Evolutionary conservation across 2,113 vertebrate species (phyloP), one percentile per base, ranked within the genome.

Genomic region (Melanostigma gelatinosum): DNA sequence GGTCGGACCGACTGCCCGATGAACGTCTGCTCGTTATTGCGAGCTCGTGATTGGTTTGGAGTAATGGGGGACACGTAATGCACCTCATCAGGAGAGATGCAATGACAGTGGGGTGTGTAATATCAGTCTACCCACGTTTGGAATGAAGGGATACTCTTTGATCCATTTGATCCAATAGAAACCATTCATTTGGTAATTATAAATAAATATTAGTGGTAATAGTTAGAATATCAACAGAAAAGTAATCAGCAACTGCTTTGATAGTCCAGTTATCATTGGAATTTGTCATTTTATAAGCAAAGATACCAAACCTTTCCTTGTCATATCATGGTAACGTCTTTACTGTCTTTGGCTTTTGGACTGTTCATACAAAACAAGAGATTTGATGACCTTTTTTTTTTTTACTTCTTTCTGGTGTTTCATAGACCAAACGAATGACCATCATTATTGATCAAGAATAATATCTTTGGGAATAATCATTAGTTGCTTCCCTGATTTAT

Each of bases 1-100:
- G 18, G 4, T 65, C 38, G 54, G 36, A 64, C 29, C 40, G 54
- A 61, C 27, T 61, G 55, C 58, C 65, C 76, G 68, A 54, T 29
- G 22, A 60, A 54, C 6, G 32, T n/a, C 22, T 6, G 32, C 32
- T 48, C n/a, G 57, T 8, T 8, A 38, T 12, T 32, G 18, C 11
- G 8, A 61, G 29, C 57, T n/a, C 46, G 18, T 46, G 40, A 74
- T 22, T 60, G 40, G 38, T 12, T 50, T 18, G 22, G n/a, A 55
- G 22, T 24, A 70, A 70, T 10, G 0, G 34, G 24, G 50, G 5
- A n/a, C 10, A 32, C 12, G 0, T n/a, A 38, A 5, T 34, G 65
- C 8, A 27, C 40, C 40, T 66, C 29, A 29, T 29, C 29, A 3
- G 29, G 29, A 29, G 29, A 2, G 29, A 29, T 29, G 44, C 34